Conservation (phyloP, 1,140 invertebrate species). For the Drosophila elegans region DNA sequence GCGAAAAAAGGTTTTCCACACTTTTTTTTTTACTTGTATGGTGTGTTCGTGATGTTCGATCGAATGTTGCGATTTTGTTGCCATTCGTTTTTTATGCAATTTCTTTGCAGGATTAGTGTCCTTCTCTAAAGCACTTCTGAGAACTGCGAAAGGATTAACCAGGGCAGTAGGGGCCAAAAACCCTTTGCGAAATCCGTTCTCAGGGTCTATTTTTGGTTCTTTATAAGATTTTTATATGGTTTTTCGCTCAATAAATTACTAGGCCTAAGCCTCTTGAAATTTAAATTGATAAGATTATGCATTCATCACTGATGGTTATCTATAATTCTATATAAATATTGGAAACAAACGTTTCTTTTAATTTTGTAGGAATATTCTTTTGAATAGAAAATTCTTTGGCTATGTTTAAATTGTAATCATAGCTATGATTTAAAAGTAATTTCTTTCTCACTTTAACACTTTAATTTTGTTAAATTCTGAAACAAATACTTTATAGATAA, state of each 20-base stretch:
- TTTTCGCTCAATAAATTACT: neutral
- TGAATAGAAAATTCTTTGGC: too few species aligned
- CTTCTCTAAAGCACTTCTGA: slow-evolving; percentile 14
- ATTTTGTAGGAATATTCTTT: too few species aligned
- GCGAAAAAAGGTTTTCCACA: slow-evolving; percentile 49
- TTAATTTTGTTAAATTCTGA: too few species aligned
- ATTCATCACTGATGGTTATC: neutral
- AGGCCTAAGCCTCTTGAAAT: neutral
- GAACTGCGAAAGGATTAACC: slow-evolving; percentile 68
- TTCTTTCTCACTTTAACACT: too few species aligned
- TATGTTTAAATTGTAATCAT: too few species aligned
- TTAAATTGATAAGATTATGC: neutral
- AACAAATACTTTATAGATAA: neutral
- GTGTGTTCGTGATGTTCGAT: slow-evolving; percentile 68
- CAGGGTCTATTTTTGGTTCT: neutral
- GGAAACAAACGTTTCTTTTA: too few species aligned
- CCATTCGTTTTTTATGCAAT: slow-evolving; percentile 61
- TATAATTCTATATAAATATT: neutral
- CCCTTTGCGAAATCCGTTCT: slow-evolving; percentile 3
- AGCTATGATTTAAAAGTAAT: too few species aligned
- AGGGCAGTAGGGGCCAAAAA: neutral
- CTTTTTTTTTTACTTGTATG: neutral
- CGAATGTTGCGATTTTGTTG: slow-evolving; percentile 69
- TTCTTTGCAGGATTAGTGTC: slow-evolving; percentile 22
- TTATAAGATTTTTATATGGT: neutral